These are phyloP conservation scores for Meloidogyne hapla DNA, from an alignment of 1,140 invertebrate genomes.

Conservation along the genomic window DNA sequence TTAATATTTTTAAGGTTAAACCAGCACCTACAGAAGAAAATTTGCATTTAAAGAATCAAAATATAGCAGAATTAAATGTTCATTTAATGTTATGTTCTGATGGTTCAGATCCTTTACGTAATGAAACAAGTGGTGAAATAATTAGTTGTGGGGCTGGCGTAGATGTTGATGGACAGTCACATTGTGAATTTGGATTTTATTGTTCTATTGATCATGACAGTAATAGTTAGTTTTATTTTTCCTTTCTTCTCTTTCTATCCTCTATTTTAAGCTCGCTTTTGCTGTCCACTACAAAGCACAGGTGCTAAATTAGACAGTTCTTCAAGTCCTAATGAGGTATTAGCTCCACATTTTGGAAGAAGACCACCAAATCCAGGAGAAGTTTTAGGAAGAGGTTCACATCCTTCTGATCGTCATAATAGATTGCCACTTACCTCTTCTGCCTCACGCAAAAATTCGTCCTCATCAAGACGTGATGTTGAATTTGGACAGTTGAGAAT, in stretches of 20 bases:
- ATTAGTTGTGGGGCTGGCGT: constrained; percentile 53
- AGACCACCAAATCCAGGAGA: constrained; percentile 54
- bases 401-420: constrained; percentile 47
- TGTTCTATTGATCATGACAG: constrained; percentile 58
- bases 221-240: constrained; percentile 25
- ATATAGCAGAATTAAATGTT: constrained; percentile 13
- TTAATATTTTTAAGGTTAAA: not conserved
- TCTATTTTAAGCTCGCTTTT: constrained; percentile 47
- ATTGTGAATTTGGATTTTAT: constrained; percentile 60
- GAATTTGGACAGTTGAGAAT: not conserved
- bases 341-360: constrained; percentile 57
- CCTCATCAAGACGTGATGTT: not conserved
- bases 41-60: constrained; percentile 12
- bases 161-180: constrained; percentile 55
- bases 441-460: not conserved
- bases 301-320: constrained; percentile 28
- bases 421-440: not conserved
- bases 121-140: constrained; percentile 41
- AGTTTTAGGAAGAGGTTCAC: constrained; percentile 52
- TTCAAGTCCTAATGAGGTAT: constrained; percentile 43
- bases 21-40: not conserved
- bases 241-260: not conserved
- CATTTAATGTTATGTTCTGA: constrained; percentile 57
- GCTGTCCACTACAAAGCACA: constrained; percentile 52
- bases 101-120: constrained; percentile 57